phyloP scores from a whole-genome alignment of 2,888 invertebrate genomes.

The Tenodera sinensis region DNA sequence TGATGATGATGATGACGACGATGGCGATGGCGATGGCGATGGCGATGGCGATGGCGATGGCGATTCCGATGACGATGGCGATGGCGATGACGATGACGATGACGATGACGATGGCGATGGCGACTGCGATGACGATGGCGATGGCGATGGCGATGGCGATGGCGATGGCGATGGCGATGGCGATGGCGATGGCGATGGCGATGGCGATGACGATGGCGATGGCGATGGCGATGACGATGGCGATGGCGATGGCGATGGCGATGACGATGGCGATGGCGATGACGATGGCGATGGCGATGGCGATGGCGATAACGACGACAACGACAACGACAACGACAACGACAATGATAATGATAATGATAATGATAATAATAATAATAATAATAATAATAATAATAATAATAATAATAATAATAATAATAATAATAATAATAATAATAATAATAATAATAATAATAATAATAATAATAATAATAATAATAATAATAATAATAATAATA shows the following conservation, averaged over 20 bases:
- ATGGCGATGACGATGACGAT: neutral
- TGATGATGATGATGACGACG: neutral
- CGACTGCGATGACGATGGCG: neutral
- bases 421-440: no score
- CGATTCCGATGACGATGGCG: neutral
- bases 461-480: no score
- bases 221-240: neutral
- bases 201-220: neutral
- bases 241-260: neutral
- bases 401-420: neutral
- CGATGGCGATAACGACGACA: neutral
- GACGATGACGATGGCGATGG: neutral
- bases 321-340: neutral
- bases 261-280: neutral
- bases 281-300: neutral
- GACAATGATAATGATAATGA: neutral
- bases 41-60: neutral
- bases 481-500: no score
- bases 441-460: no score
- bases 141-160: neutral
- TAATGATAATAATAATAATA: neutral
- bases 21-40: neutral
- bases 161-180: neutral
- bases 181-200: neutral
- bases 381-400: neutral